These are phyloP conservation scores for Heliconius aoede DNA, from an alignment of 2,888 invertebrate species.

Conservation along the genomic window DNA sequence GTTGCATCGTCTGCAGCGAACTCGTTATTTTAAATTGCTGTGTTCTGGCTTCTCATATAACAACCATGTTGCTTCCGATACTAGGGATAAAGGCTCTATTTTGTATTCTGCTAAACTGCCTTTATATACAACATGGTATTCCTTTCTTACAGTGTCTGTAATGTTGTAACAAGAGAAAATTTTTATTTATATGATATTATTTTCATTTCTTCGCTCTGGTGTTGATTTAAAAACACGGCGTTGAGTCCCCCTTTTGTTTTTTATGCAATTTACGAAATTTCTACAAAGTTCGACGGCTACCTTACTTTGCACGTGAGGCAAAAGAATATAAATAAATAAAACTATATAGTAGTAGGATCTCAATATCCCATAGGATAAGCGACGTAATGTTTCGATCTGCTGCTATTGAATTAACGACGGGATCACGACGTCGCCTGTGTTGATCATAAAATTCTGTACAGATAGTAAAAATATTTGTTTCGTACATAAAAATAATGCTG, in stretches of 20 bases:
- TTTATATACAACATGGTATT: not conserved
- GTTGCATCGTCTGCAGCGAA: slow-evolving; percentile 36
- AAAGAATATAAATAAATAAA: too few relatives aligned
- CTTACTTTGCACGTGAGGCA: too few relatives aligned
- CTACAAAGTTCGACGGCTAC: too few relatives aligned
- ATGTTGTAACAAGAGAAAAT: not conserved
- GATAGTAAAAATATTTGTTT: slow-evolving; percentile 11
- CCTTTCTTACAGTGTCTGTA: not conserved
- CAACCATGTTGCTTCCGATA: slow-evolving; percentile 23
- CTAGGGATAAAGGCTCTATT: slow-evolving; percentile 14
- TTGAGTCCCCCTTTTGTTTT: too few relatives aligned
- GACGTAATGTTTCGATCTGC: not conserved
- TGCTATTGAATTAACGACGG: not conserved
- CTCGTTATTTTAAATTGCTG: slow-evolving; percentile 42
- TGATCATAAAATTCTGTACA: slow-evolving; percentile 10
- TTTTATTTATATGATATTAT: too few relatives aligned
- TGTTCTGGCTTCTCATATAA: slow-evolving; percentile 31
- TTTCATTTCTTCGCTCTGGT: too few relatives aligned
- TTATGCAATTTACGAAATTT: too few relatives aligned
- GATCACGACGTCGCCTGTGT: slow-evolving; percentile 10
- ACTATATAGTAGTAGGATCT: too few relatives aligned
- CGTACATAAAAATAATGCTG: not conserved
- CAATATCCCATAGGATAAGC: slow-evolving; percentile 7
- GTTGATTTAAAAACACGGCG: too few relatives aligned
- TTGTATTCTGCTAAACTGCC: not conserved